Conservation (phyloP, 2,113 vertebrate species). For the Xiphorhynchus elegans region DNA sequence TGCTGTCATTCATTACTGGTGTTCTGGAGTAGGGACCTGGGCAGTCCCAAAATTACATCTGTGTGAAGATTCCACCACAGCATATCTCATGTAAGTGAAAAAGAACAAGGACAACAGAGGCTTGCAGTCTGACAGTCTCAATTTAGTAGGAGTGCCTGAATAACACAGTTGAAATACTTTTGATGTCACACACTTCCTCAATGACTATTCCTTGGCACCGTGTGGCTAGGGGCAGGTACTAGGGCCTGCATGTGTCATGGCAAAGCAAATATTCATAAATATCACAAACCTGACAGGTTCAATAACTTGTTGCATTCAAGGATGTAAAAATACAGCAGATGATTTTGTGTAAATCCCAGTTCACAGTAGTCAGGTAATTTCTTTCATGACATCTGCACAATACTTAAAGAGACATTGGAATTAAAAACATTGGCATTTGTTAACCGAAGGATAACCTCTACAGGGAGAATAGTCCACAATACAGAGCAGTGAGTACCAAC, state of each 20-base stretch:
- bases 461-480: neutral
- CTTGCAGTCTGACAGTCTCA: neutral
- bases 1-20: neutral
- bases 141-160: neutral
- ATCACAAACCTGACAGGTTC: neutral
- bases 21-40: neutral
- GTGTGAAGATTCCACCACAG: neutral
- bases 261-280: neutral
- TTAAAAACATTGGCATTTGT: neutral
- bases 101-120: neutral
- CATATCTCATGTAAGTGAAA: neutral
- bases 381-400: neutral
- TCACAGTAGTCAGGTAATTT: neutral
- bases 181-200: neutral
- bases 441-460: neutral
- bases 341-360: neutral
- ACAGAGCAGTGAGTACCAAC: neutral
- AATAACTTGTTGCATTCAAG: neutral
- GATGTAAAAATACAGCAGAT: neutral
- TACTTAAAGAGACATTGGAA: neutral
- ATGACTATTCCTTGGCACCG: neutral
- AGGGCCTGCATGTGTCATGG: neutral
- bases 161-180: neutral
- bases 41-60: neutral
- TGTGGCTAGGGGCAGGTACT: neutral